phyloP scores from a whole-genome alignment of 2,888 invertebrate species.

The Oxycera nigricornis region DNA sequence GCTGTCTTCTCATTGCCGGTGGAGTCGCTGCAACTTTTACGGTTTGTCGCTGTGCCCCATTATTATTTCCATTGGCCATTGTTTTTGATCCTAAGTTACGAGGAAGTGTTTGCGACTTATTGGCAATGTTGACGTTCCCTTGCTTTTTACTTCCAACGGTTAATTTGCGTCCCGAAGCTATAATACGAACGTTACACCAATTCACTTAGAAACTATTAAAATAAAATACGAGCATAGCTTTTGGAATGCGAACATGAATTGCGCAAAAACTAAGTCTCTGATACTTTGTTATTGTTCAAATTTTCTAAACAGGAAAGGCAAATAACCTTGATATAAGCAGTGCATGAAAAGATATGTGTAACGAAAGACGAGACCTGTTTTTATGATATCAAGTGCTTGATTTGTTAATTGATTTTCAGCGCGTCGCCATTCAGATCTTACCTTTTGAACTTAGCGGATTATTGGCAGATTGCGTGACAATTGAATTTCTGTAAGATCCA shows the following conservation, averaged over 20 bases:
- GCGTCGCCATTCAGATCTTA: neutral
- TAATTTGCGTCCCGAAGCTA: conserved; percentile 82
- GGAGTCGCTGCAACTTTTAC: conserved; percentile 81
- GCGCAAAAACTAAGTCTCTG: too few species aligned
- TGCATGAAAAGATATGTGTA: too few species aligned
- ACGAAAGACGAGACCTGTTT: too few species aligned
- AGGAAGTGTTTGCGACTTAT: conserved; percentile 86
- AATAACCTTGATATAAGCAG: too few species aligned
- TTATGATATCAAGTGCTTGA: too few species aligned
- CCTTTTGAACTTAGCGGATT: neutral
- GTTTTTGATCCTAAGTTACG: conserved; percentile 78
- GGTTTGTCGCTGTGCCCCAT: conserved; percentile 62
- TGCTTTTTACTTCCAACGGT: conserved; percentile 77
- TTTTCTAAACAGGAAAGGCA: too few species aligned
- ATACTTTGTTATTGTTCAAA: too few species aligned
- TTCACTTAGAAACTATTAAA: too few species aligned
- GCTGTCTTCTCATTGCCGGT: conserved; percentile 84
- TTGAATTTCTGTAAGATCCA: neutral
- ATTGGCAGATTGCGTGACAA: neutral
- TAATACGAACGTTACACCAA: too few species aligned
- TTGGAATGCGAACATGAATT: too few species aligned
- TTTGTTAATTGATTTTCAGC: too few species aligned
- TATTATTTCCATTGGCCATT: conserved; percentile 46
- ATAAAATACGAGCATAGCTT: too few species aligned
- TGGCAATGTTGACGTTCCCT: conserved; percentile 69